Conservation (phyloP, 2,888 invertebrate genomes). For the Cetonia aurata region DNA sequence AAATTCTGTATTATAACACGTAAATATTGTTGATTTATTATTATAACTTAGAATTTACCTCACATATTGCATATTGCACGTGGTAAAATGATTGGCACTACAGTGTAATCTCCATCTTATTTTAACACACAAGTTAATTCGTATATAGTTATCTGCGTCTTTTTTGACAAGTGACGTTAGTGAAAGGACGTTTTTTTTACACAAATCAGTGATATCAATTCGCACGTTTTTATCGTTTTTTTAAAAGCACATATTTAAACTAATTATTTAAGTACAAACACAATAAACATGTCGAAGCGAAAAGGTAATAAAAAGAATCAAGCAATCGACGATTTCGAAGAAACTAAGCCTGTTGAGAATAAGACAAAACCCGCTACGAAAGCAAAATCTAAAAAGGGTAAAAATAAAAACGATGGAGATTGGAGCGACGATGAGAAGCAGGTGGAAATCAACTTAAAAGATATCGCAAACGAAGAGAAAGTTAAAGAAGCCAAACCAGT, state of each 20-base stretch:
- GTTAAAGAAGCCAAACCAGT: conserved; percentile 32
- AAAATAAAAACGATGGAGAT: conserved; percentile 64
- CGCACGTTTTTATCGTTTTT: neutral
- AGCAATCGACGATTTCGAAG: conserved; percentile 70
- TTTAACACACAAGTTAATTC: neutral
- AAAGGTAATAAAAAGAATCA: conserved; percentile 72
- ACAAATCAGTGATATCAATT: conserved; percentile 9
- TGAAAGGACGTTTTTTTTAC: too few species aligned
- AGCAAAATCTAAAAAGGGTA: conserved; percentile 67
- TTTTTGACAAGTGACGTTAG: conserved; percentile 2
- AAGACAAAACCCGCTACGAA: conserved; percentile 67
- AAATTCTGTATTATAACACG: neutral
- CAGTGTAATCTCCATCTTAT: neutral
- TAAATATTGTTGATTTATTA: too few species aligned
- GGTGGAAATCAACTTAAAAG: conserved; percentile 45
- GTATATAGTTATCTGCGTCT: neutral
- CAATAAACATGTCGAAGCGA: conserved; percentile 71
- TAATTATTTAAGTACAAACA: too few species aligned
- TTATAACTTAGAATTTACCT: too few species aligned
- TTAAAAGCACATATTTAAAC: conserved; percentile 3
- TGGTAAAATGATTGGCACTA: too few species aligned
- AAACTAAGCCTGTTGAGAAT: conserved; percentile 60
- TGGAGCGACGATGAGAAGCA: conserved; percentile 60
- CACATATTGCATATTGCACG: too few species aligned
- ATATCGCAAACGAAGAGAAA: conserved; percentile 39